phyloP scores from a whole-genome alignment of 2,113 vertebrate species.

The Geothlypis trichas region DNA sequence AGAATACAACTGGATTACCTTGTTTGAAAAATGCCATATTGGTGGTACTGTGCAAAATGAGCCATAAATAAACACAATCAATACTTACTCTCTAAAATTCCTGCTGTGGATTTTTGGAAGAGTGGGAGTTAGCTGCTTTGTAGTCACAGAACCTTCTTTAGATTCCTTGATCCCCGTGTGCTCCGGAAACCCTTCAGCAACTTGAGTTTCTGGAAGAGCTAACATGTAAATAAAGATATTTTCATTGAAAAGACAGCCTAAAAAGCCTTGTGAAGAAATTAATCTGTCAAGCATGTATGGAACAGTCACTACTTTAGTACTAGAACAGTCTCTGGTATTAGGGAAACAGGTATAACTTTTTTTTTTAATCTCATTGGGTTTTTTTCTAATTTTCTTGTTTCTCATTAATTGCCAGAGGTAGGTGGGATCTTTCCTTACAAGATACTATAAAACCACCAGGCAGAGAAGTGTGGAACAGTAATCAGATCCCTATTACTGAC shows the following conservation, averaged over 20 bases:
- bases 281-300: background rate
- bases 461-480: background rate
- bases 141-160: background rate
- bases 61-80: background rate
- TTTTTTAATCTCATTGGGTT: background rate
- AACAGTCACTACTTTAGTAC: background rate
- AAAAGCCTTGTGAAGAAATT: background rate
- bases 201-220: background rate
- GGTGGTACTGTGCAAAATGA: background rate
- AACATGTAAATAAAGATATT: background rate
- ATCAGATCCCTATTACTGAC: background rate
- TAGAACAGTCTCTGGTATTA: background rate
- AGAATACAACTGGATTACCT: background rate
- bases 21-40: background rate
- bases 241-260: background rate
- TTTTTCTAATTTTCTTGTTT: background rate
- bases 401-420: background rate
- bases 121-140: background rate
- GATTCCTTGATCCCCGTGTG: background rate
- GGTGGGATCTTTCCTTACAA: background rate
- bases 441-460: background rate
- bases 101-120: conserved; percentile 92
- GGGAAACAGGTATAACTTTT: background rate
- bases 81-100: conserved; percentile 93
- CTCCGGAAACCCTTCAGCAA: conserved; percentile 24